A percentile compares a stretch with the other conserved stretches of the same genome.
phyloP scores from a whole-genome alignment of 1,140 invertebrate genomes.

The Drosophila serrata region DNA sequence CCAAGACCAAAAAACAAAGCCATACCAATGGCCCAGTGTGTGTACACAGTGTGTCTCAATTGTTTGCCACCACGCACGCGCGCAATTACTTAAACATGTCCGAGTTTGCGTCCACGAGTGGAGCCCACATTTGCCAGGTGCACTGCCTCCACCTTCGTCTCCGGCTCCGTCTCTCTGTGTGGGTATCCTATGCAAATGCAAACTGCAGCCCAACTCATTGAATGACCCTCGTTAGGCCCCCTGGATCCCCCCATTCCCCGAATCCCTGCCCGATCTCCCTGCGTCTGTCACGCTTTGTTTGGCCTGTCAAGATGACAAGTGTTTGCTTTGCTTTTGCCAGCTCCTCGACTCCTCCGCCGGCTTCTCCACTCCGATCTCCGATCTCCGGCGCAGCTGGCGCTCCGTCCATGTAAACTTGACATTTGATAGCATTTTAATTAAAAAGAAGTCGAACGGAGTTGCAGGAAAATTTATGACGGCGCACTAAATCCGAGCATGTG shows the following conservation, averaged over 20 bases:
- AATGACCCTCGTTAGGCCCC: conserved; percentile 80
- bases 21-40: conserved; percentile 20
- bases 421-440: conserved; percentile 85
- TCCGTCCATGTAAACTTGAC: conserved; percentile 77
- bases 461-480: conserved; percentile 70
- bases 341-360: conserved; percentile 30
- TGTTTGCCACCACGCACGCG: conserved; percentile 81
- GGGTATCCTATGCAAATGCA: conserved; percentile 74
- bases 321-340: conserved; percentile 71
- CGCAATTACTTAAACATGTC: conserved; percentile 79
- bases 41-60: conserved; percentile 76
- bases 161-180: conserved; percentile 20
- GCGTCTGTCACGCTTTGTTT: conserved; percentile 82
- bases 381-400: conserved; percentile 67
- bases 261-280: conserved; percentile 30
- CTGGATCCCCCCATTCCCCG: background rate
- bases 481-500: conserved; percentile 63
- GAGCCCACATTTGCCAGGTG: conserved; percentile 68
- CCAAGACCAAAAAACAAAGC: conserved; percentile 60
- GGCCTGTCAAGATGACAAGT: conserved; percentile 83
- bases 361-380: conserved; percentile 8
- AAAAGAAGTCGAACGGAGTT: conserved; percentile 69
- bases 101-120: conserved; percentile 68
- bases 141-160: conserved; percentile 5
- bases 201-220: conserved; percentile 57